phyloP scores from a whole-genome alignment of 1,140 invertebrate genomes.

The Formica selysi region DNA sequence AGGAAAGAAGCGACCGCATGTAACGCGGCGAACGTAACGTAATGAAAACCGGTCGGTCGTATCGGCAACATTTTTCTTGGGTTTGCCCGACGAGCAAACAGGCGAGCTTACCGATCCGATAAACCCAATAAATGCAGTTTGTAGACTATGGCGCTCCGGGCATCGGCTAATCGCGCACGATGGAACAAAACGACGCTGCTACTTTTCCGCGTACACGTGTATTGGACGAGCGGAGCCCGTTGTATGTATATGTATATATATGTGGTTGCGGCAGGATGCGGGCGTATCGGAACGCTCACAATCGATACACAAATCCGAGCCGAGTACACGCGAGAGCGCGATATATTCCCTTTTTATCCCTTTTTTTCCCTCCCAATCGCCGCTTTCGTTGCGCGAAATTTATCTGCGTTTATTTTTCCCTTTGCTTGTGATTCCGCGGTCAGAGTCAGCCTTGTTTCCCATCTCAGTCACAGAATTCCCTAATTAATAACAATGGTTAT shows the following conservation, averaged over 20 bases:
- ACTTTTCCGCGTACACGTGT: slow-evolving; percentile 53
- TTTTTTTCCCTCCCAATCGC: background rate
- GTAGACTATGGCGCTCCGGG: slow-evolving; percentile 35
- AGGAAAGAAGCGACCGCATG: background rate
- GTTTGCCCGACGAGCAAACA: slow-evolving; percentile 20
- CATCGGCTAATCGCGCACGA: slow-evolving; percentile 48
- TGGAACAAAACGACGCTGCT: slow-evolving; percentile 49
- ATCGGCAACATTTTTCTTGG: slow-evolving; percentile 57
- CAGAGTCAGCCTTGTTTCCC: background rate
- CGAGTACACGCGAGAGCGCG: slow-evolving; percentile 44
- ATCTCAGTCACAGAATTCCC: background rate
- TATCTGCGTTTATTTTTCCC: slow-evolving; percentile 36
- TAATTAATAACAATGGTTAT: slow-evolving; percentile 19
- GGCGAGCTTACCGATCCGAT: slow-evolving; percentile 50
- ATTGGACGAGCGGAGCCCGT: background rate
- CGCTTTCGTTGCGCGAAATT: slow-evolving; percentile 34
- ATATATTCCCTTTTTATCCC: slow-evolving; percentile 12
- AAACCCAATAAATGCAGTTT: slow-evolving; percentile 61
- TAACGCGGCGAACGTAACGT: background rate
- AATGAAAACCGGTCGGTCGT: slow-evolving; percentile 43
- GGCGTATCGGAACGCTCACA: slow-evolving; percentile 39
- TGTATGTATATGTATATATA: background rate
- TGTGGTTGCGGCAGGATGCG: slow-evolving; percentile 1
- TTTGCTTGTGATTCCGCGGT: background rate
- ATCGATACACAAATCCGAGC: slow-evolving; percentile 58